phyloP scores from a whole-genome alignment of 1,140 invertebrate genomes.

The Orius insidiosus region DNA sequence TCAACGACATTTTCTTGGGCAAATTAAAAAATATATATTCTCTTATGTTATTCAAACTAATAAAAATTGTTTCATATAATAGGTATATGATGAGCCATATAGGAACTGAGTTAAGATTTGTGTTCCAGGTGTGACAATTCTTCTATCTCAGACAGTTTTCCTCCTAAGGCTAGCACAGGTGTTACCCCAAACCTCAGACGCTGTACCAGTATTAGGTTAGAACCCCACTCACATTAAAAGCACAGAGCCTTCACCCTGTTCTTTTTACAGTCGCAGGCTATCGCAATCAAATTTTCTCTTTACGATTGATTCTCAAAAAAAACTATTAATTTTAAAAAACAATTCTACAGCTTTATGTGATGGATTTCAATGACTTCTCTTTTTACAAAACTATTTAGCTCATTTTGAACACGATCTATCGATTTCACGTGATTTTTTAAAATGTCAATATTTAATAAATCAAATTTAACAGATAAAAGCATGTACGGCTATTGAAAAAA shows the following conservation, averaged over 20 bases:
- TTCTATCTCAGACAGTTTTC: conserved; percentile 98
- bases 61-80: background rate
- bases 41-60: too few species aligned
- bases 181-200: conserved; percentile 93
- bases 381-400: too few species aligned
- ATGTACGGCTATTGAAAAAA: too few species aligned
- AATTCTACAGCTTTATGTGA: too few species aligned
- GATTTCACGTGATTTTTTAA: too few species aligned
- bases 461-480: too few species aligned
- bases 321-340: too few species aligned
- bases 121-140: conserved; percentile 95
- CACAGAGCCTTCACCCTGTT: conserved; percentile 2
- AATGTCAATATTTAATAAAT: too few species aligned
- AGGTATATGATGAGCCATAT: conserved; percentile 3
- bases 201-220: conserved; percentile 91
- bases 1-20: too few species aligned
- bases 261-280: background rate
- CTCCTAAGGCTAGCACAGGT: conserved; percentile 92
- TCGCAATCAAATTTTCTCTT: background rate
- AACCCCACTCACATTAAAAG: conserved; percentile 3
- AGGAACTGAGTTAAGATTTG: background rate
- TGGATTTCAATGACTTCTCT: too few species aligned
- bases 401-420: too few species aligned
- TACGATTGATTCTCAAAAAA: background rate
- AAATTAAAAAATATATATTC: too few species aligned